These are phyloP conservation scores for Zygaena filipendulae DNA, from an alignment of 2,888 invertebrate genomes.

Conservation along the genomic window DNA sequence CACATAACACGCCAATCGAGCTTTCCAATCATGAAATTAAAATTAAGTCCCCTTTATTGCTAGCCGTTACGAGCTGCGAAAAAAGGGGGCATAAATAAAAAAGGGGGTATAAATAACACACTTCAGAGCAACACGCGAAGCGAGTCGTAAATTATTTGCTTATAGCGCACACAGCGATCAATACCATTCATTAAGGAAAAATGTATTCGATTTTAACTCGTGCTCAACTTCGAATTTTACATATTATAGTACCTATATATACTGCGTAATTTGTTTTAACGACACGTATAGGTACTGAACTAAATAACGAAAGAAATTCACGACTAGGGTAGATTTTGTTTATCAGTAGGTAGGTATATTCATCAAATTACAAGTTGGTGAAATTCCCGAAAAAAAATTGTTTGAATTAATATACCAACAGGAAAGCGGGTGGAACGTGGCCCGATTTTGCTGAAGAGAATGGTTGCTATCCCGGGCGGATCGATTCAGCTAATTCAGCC, in stretches of 20 bases:
- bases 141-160: slow-evolving; percentile 58
- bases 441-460: no score
- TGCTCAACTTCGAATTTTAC: slow-evolving; percentile 8
- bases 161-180: slow-evolving; percentile 51
- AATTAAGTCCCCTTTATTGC: slow-evolving; percentile 65
- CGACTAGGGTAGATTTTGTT: no score
- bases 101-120: slow-evolving; percentile 67
- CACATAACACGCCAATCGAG: slow-evolving; percentile 64
- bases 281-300: no score
- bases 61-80: slow-evolving; percentile 67
- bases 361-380: no score
- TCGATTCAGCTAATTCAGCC: slow-evolving; percentile 53
- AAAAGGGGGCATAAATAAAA: slow-evolving; percentile 67
- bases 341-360: no score
- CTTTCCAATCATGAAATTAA: slow-evolving; percentile 69
- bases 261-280: no score
- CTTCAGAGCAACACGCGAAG: slow-evolving; percentile 55
- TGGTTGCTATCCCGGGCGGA: slow-evolving; percentile 53
- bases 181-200: slow-evolving; percentile 63
- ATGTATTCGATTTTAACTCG: no score
- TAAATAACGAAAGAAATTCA: no score
- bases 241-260: no score
- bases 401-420: no score
- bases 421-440: no score
- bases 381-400: no score